phyloP scores from a whole-genome alignment of 1,140 invertebrate genomes.

The Campoletis sonorensis region DNA sequence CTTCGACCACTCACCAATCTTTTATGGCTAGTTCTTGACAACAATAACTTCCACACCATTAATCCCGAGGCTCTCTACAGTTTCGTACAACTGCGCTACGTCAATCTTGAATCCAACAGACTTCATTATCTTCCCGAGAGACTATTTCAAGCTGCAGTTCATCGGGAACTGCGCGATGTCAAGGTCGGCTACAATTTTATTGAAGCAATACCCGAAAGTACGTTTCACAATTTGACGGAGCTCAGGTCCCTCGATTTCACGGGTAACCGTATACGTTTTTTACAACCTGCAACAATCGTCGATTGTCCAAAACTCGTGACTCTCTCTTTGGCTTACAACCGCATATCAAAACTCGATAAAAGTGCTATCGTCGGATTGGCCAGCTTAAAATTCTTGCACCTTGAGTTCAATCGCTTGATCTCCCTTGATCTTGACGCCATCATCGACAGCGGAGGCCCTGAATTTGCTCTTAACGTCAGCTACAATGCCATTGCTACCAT shows the following conservation, averaged over 20 bases:
- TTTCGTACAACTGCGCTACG: constrained; percentile 85
- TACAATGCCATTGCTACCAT: constrained; percentile 71
- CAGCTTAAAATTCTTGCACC: constrained; percentile 69
- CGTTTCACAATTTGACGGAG: constrained; percentile 82
- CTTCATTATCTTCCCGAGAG: constrained; percentile 80
- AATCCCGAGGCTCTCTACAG: constrained; percentile 80
- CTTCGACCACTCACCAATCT: constrained; percentile 84
- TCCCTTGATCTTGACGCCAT: constrained; percentile 69
- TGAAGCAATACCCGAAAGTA: constrained; percentile 82
- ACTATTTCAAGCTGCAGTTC: constrained; percentile 82
- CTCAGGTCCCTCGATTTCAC: constrained; percentile 70
- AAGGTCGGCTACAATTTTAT: constrained; percentile 85
- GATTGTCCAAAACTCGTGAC: constrained; percentile 72
- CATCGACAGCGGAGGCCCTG: constrained; percentile 68
- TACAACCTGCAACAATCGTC: constrained; percentile 62
- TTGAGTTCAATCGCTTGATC: constrained; percentile 72
- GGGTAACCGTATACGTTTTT: constrained; percentile 68
- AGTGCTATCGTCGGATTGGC: constrained; percentile 82
- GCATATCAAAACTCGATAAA: constrained; percentile 82
- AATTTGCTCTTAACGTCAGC: constrained; percentile 72
- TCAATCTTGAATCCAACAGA: constrained; percentile 92
- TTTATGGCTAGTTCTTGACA: constrained; percentile 91
- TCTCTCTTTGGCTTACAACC: constrained; percentile 76
- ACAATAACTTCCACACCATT: constrained; percentile 88
- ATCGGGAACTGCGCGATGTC: constrained; percentile 86